Percentiles rank a stretch among this genome's conserved stretches.
Evolutionary conservation across 1,140 invertebrate species (phyloP).

Genomic region (Laupala kohalensis): DNA sequence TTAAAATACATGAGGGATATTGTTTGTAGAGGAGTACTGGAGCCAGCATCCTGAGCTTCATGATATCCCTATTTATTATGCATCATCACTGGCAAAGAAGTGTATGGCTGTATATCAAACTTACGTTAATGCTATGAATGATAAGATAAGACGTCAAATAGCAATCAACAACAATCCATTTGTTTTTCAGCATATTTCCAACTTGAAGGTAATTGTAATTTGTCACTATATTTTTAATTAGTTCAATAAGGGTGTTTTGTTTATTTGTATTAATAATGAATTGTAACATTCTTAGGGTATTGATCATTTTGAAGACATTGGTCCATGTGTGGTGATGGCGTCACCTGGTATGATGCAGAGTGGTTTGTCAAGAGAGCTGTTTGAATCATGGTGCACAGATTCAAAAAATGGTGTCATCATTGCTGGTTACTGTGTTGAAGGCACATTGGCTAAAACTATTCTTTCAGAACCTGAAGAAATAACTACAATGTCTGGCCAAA

Average conservation of each 20-base stretch:
- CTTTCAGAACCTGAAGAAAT: slow-evolving; percentile 97
- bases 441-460: slow-evolving; percentile 93
- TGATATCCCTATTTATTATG: slow-evolving; percentile 99
- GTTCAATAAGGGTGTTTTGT: background rate
- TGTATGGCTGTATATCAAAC: slow-evolving; percentile 99
- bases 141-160: slow-evolving; percentile 89
- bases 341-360: slow-evolving; percentile 99
- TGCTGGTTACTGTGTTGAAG: slow-evolving; percentile 97
- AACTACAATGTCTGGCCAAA: slow-evolving; percentile 86
- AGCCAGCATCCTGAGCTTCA: slow-evolving; percentile 93
- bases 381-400: slow-evolving; percentile 98
- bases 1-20: background rate
- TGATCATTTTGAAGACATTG: slow-evolving; percentile 98
- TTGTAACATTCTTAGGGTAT: slow-evolving; percentile 55
- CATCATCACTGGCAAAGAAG: slow-evolving; percentile 96
- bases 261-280: background rate
- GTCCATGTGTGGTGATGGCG: slow-evolving; percentile 97
- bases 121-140: slow-evolving; percentile 99
- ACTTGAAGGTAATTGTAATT: slow-evolving; percentile 63
- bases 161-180: slow-evolving; percentile 95
- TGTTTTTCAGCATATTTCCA: slow-evolving; percentile 97
- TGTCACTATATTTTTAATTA: background rate
- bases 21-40: slow-evolving; percentile 87
- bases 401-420: slow-evolving; percentile 97
- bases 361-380: slow-evolving; percentile 90